These are phyloP conservation scores for Scomber colias DNA, from an alignment of 2,113 vertebrate species.

Conservation along the genomic window DNA sequence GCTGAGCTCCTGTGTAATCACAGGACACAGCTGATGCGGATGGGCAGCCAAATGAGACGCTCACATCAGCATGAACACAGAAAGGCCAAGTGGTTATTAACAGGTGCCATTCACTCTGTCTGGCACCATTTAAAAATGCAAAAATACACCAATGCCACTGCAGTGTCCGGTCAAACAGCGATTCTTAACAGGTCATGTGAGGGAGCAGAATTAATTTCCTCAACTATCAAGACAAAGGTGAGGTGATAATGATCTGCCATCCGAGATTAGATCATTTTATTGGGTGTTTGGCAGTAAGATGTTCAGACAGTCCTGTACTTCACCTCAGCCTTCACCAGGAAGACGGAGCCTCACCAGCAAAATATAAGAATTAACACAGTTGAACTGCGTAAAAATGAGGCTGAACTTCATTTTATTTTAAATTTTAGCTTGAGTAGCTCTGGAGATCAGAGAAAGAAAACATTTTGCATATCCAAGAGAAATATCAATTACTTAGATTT, in stretches of 20 bases:
- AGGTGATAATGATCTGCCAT: conserved; percentile 16
- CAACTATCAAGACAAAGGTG: not conserved
- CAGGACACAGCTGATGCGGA: conserved; percentile 29
- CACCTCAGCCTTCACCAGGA: not conserved
- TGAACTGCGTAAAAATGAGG: conserved; percentile 5
- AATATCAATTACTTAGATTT: not conserved
- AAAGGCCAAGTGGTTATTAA: conserved; percentile 29
- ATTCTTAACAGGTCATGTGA: not conserved
- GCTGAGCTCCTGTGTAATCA: conserved; percentile 37
- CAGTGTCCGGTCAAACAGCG: not conserved
- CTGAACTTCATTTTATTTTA: not conserved
- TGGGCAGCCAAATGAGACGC: not conserved
- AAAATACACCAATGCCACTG: not conserved
- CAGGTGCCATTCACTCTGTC: conserved; percentile 10
- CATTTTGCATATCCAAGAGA: not conserved
- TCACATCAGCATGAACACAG: conserved; percentile 35
- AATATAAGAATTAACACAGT: not conserved
- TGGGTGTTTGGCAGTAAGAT: not conserved
- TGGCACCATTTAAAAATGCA: conserved; percentile 21
- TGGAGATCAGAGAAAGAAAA: not conserved
- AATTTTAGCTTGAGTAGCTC: not conserved
- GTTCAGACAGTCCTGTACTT: not conserved
- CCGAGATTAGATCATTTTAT: not conserved
- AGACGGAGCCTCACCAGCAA: not conserved
- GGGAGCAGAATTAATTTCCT: not conserved